Conservation (phyloP, 2,797 vertebrate genomes). For the Buceros bicornis region DNA sequence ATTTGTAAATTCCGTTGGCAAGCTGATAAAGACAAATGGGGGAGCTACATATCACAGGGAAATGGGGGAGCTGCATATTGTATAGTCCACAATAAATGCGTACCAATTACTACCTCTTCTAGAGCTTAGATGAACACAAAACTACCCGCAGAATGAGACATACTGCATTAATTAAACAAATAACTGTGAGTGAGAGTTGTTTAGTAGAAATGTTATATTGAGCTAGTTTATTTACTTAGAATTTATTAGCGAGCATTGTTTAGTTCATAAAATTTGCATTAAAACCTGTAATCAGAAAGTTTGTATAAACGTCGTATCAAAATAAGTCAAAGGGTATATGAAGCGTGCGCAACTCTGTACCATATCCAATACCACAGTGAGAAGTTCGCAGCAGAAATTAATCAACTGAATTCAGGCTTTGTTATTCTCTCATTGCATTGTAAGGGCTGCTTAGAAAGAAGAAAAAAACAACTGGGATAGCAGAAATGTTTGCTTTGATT, state of each 20-base stretch:
- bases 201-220: not conserved
- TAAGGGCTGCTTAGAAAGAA: not conserved
- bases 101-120: not conserved
- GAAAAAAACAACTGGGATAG: not conserved
- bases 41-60: not conserved
- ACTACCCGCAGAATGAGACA: not conserved
- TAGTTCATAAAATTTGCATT: not conserved
- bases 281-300: not conserved
- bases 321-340: not conserved
- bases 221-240: not conserved
- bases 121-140: constrained; percentile 5
- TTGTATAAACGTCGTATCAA: not conserved
- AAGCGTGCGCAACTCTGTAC: not conserved
- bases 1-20: not conserved
- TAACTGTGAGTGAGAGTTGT: not conserved
- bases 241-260: not conserved
- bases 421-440: not conserved
- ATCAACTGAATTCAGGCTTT: constrained; percentile 6
- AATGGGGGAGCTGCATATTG: not conserved
- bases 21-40: not conserved
- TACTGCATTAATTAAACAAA: not conserved
- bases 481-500: constrained; percentile 79
- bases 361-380: not conserved
- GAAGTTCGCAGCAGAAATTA: not conserved
- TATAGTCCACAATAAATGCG: not conserved